A percentile compares a stretch with the other conserved stretches of the same genome.
Evolutionary conservation across 2,113 vertebrate species (phyloP).

Genomic region (Chloebia gouldiae): DNA sequence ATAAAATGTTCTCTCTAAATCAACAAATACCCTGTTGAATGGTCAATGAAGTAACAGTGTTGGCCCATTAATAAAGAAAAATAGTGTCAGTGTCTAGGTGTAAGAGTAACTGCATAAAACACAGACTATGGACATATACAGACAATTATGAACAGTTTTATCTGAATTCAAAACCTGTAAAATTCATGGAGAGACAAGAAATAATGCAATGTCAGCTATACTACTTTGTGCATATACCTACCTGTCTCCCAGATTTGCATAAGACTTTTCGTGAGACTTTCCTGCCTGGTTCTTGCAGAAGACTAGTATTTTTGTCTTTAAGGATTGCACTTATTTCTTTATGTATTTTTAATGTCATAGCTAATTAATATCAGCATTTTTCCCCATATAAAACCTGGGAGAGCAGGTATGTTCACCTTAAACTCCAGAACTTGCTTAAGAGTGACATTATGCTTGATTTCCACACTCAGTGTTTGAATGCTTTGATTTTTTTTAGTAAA

Average conservation of each 20-base stretch:
- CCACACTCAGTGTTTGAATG: background rate
- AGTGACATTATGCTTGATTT: background rate
- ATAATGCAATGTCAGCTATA: accelerated
- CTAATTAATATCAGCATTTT: background rate
- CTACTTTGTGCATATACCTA: background rate
- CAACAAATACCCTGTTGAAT: background rate
- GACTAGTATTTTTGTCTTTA: background rate
- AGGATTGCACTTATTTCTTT: background rate
- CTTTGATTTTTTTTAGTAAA: background rate
- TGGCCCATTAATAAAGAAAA: background rate
- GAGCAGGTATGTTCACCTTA: background rate
- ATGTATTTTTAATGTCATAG: background rate
- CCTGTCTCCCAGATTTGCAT: background rate
- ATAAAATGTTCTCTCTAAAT: background rate
- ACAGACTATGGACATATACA: background rate
- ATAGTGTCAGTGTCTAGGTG: background rate
- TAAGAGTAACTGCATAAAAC: background rate
- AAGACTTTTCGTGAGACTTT: background rate
- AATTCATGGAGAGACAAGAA: background rate
- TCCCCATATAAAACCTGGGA: background rate
- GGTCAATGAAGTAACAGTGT: background rate
- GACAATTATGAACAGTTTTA: background rate
- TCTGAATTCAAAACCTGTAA: background rate
- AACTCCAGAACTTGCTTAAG: background rate
- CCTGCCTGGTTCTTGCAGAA: background rate